Conservation (phyloP, 2,888 invertebrate genomes). For the Drosophila nigritarsus region DNA sequence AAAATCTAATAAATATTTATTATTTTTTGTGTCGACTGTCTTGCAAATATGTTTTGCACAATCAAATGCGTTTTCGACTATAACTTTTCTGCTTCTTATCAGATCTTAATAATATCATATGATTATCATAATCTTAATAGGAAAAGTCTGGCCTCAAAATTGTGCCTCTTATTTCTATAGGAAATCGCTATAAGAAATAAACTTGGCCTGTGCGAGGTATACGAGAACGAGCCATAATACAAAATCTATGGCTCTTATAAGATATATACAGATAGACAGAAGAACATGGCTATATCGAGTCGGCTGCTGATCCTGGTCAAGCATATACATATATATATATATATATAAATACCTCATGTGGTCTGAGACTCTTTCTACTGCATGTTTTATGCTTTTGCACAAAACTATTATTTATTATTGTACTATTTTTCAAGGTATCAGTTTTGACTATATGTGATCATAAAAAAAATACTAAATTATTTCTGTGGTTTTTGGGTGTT, state of each 20-base stretch:
- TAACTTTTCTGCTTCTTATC: neutral
- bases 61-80: neutral
- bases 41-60: neutral
- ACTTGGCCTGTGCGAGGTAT: neutral
- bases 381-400: neutral
- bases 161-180: neutral
- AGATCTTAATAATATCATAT: too few species aligned
- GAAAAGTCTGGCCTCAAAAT: neutral
- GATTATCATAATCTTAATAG: too few species aligned
- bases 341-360: neutral
- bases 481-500: slow-evolving; percentile 16
- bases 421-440: neutral
- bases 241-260: neutral
- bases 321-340: neutral
- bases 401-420: neutral
- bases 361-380: neutral
- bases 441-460: neutral
- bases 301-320: neutral
- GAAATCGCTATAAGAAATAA: neutral
- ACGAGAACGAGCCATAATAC: neutral
- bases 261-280: neutral
- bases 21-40: too few species aligned
- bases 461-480: neutral
- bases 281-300: neutral
- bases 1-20: too few species aligned